Percentiles rank a stretch among this genome's conserved stretches.
phyloP scores from a whole-genome alignment of 1,140 invertebrate species.

The Goniozus legneri region DNA sequence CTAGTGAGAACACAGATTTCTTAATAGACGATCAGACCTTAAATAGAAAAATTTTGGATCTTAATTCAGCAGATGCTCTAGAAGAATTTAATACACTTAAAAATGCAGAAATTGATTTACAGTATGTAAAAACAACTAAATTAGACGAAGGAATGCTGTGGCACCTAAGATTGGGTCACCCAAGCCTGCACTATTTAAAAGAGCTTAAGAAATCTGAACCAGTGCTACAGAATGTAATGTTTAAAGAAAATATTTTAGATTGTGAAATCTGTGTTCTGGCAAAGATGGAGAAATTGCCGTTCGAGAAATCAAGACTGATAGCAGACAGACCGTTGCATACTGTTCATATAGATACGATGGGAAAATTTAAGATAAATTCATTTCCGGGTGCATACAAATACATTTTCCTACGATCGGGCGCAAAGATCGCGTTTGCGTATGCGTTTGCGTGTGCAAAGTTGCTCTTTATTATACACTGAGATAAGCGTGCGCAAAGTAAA shows the following conservation, averaged over 20 bases:
- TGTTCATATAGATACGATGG: conserved; percentile 13
- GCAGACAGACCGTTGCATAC: not conserved
- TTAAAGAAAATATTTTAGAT: conserved; percentile 14
- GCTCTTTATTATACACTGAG: too few relatives aligned
- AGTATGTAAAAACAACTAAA: conserved; percentile 1
- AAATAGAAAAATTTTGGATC: conserved; percentile 11
- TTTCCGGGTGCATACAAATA: conserved; percentile 1
- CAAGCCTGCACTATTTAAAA: conserved; percentile 12
- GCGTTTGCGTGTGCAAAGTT: too few relatives aligned
- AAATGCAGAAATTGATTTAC: not conserved
- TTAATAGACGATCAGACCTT: conserved; percentile 3
- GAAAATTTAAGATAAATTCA: conserved; percentile 3
- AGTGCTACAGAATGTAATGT: conserved; percentile 8
- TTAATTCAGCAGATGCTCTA: conserved; percentile 9
- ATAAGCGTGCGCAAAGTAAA: too few relatives aligned
- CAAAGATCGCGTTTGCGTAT: too few relatives aligned
- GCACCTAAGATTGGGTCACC: conserved; percentile 19
- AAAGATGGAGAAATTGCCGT: conserved; percentile 8
- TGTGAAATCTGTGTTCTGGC: conserved; percentile 13
- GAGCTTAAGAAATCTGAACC: conserved; percentile 9
- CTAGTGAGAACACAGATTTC: conserved; percentile 4
- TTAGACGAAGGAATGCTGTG: conserved; percentile 15
- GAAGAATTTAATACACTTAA: conserved; percentile 10
- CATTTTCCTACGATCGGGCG: conserved; percentile 4
- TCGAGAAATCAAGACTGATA: conserved; percentile 4